Percentiles rank a stretch among this genome's conserved stretches.
Evolutionary conservation across 2,113 vertebrate species (phyloP).

Genomic region (Alces alces): DNA sequence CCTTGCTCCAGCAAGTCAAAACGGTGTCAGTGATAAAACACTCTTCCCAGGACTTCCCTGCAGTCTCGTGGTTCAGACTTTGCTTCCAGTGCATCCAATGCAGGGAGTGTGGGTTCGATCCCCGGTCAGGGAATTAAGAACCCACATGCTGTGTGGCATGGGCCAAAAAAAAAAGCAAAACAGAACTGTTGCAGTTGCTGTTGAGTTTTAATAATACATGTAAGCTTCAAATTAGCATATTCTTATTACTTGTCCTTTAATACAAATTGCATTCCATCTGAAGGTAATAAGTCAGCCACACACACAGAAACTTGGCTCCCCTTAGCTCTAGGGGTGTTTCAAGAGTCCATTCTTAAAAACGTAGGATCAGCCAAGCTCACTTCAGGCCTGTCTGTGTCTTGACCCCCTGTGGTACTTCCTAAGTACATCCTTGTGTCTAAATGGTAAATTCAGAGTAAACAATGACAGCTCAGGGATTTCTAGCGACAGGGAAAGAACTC

Average conservation of each 20-base stretch:
- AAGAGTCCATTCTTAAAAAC: neutral
- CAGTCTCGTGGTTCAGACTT: neutral
- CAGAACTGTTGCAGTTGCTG: neutral
- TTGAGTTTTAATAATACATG: neutral
- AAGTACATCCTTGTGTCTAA: neutral
- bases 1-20: neutral
- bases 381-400: neutral
- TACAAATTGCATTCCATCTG: neutral
- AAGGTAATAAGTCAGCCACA: neutral
- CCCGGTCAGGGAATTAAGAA: neutral
- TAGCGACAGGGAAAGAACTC: neutral
- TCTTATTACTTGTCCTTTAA: neutral
- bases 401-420: neutral
- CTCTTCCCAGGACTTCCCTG: neutral
- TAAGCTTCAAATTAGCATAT: neutral
- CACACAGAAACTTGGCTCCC: neutral
- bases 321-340: neutral
- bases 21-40: neutral
- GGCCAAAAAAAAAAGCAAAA: neutral
- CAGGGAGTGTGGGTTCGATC: neutral
- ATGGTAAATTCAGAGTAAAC: neutral
- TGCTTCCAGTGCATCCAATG: neutral
- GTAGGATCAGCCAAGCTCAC: neutral
- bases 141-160: neutral
- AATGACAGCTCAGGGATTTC: neutral